Conservation (phyloP, 2,888 invertebrate species). For the Trichogramma evanescens region DNA sequence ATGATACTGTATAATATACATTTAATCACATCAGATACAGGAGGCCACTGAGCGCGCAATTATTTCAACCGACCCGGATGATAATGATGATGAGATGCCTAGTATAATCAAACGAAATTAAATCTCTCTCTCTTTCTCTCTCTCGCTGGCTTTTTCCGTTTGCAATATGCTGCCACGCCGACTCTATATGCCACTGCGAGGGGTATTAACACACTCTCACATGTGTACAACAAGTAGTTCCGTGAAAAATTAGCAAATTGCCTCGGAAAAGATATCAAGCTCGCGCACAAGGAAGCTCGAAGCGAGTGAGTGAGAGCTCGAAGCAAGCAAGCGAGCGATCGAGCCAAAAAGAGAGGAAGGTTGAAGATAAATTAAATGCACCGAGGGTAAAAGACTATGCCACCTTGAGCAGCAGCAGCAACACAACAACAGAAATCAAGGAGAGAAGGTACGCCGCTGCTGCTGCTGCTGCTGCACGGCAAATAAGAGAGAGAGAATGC, state of each 20-base stretch:
- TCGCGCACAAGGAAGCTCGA: background rate
- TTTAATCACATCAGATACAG: no score
- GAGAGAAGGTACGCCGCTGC: background rate
- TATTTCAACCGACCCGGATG: no score
- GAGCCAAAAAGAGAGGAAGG: background rate
- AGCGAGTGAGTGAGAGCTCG: background rate
- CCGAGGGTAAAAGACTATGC: slow-evolving; percentile 10
- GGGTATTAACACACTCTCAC: no score
- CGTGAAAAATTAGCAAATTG: slow-evolving; percentile 16
- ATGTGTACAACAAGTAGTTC: background rate
- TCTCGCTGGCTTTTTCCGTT: slow-evolving; percentile 1
- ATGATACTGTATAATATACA: no score
- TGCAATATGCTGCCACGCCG: background rate
- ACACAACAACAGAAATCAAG: background rate
- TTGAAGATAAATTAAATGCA: background rate
- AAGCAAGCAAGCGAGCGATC: background rate
- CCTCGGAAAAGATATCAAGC: background rate
- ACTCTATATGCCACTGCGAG: no score
- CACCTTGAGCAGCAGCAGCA: slow-evolving; percentile 21
- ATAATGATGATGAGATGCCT: no score
- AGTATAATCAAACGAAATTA: no score
- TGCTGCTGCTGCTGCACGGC: background rate
- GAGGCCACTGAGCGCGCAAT: no score
- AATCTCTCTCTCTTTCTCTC: background rate
- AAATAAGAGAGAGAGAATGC: background rate